Conservation (phyloP, 2,888 invertebrate genomes). For the Epistrophe eligans region DNA sequence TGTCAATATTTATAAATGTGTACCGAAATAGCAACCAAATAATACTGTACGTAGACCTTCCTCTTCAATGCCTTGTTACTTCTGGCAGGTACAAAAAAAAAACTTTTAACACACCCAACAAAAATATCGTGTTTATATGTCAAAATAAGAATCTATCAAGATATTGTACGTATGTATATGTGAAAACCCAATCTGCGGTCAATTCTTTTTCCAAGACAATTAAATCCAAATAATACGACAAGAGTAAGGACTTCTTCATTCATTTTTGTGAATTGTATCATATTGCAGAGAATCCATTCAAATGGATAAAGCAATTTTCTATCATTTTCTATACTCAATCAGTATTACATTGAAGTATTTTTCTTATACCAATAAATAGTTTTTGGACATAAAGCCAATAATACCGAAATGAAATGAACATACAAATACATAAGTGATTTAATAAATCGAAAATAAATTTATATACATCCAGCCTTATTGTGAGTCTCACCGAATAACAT, state of each 20-base stretch:
- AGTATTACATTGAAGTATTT: not conserved
- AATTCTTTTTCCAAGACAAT: not conserved
- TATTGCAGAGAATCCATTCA: not conserved
- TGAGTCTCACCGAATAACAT: too few species aligned
- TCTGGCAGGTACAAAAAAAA: too few species aligned
- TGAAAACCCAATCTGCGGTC: too few species aligned
- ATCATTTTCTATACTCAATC: not conserved
- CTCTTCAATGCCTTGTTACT: too few species aligned
- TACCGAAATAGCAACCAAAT: too few species aligned
- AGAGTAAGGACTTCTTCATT: not conserved
- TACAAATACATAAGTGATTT: not conserved
- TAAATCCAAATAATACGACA: not conserved
- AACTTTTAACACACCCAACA: too few species aligned
- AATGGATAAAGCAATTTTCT: slow-evolving; percentile 12
- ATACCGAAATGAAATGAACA: not conserved
- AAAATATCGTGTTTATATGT: too few species aligned
- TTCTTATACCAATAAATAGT: slow-evolving; percentile 2
- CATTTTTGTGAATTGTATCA: not conserved
- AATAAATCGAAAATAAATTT: not conserved
- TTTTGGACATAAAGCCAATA: not conserved
- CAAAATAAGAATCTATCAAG: too few species aligned
- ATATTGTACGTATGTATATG: too few species aligned
- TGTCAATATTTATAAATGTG: too few species aligned
- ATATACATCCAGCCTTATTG: too few species aligned
- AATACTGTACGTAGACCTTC: too few species aligned